A percentile compares a stretch with the other conserved stretches of the same genome.
Evolutionary conservation across 2,797 vertebrate species (phyloP).

Genomic region (Acipenser ruthenus): DNA sequence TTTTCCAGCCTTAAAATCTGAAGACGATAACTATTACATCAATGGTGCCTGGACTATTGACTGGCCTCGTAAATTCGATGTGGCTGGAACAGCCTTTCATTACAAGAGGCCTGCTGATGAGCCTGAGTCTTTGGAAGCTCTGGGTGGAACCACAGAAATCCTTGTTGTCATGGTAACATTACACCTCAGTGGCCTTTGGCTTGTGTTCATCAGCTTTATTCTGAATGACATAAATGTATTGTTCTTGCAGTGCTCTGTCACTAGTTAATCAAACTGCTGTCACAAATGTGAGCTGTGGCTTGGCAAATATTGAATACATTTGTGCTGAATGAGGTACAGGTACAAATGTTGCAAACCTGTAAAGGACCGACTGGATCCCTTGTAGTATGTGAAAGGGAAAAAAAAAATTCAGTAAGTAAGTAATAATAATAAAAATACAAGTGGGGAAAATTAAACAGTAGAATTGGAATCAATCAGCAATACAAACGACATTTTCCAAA

Average conservation of each 20-base stretch:
- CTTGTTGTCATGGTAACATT: conserved; percentile 87
- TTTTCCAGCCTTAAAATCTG: conserved; percentile 85
- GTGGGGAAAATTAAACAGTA: too few species aligned
- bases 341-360: too few species aligned
- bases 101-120: conserved; percentile 90
- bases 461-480: too few species aligned
- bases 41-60: conserved; percentile 98
- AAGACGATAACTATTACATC: conserved; percentile 92
- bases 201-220: neutral
- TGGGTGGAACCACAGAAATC: conserved; percentile 86
- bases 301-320: neutral
- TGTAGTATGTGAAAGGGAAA: too few species aligned
- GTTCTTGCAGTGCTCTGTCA: neutral
- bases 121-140: conserved; percentile 85
- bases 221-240: neutral
- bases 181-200: neutral
- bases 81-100: conserved; percentile 88
- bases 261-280: conserved; percentile 1
- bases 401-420: too few species aligned
- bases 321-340: neutral
- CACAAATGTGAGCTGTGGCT: conserved; percentile 4
- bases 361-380: too few species aligned
- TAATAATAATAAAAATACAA: too few species aligned
- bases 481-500: too few species aligned
- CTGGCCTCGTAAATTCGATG: conserved; percentile 96